Evolutionary conservation across 2,888 invertebrate species (phyloP).

Genomic region (Aricia artaxerxes): DNA sequence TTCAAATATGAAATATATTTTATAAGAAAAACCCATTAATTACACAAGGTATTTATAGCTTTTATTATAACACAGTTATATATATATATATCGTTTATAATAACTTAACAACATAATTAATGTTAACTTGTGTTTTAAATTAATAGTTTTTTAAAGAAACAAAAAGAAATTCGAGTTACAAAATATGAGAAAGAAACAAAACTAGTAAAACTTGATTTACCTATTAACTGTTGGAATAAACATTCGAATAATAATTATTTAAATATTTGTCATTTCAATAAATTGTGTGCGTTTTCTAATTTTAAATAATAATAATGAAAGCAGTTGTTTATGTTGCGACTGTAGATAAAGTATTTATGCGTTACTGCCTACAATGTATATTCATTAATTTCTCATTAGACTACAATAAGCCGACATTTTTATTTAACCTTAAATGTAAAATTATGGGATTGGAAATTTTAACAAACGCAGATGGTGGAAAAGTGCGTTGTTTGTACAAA

Average conservation of each 20-base stretch:
- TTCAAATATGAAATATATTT: slow-evolving; percentile 25
- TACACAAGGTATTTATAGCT: neutral
- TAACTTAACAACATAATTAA: neutral
- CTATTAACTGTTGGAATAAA: neutral
- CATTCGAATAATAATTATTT: neutral
- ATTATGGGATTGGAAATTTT: too few relatives aligned
- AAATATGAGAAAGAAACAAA: neutral
- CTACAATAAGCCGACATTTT: neutral
- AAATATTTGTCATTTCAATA: neutral
- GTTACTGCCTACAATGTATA: neutral
- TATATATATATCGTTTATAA: neutral
- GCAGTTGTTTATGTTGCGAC: neutral
- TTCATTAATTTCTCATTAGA: neutral
- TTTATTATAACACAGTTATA: neutral
- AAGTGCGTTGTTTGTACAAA: too few relatives aligned
- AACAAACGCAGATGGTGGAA: too few relatives aligned
- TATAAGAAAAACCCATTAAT: neutral
- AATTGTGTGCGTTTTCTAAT: neutral
- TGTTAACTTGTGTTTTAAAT: neutral
- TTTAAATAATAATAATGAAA: neutral
- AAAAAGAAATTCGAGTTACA: neutral
- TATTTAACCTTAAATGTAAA: neutral
- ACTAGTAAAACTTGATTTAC: neutral
- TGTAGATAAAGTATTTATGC: neutral
- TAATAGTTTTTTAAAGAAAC: neutral